A percentile compares a stretch with the other conserved stretches of the same genome.
Conservation (phyloP, 1,140 invertebrate genomes). For the Planococcus citri region DNA sequence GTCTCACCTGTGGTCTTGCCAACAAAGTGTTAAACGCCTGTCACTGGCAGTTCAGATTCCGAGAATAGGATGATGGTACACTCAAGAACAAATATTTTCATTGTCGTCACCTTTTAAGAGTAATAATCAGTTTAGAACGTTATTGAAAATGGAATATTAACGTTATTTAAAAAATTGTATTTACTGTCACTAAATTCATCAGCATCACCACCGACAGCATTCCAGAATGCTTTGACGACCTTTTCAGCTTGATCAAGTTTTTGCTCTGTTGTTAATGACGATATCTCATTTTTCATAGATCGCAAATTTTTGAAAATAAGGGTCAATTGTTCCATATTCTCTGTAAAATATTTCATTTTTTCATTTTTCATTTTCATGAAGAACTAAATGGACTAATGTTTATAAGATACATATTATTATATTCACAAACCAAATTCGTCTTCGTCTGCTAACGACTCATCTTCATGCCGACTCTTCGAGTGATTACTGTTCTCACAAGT, state of each 20-base stretch:
- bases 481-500: no score
- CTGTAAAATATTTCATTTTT: constrained; percentile 10
- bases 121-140: no score
- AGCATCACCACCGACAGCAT: constrained; percentile 59
- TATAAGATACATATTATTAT: no score
- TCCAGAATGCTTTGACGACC: constrained; percentile 65
- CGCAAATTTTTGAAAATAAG: constrained; percentile 48
- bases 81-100: neutral
- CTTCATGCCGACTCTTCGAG: no score
- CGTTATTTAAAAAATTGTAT: neutral
- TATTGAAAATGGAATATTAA: no score
- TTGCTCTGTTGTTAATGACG: constrained; percentile 45
- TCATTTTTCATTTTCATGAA: neutral
- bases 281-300: constrained; percentile 54
- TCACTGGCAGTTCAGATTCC: no score
- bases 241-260: constrained; percentile 60
- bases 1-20: no score
- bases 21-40: no score
- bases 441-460: neutral
- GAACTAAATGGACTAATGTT: no score
- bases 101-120: neutral
- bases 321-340: constrained; percentile 40
- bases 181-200: constrained; percentile 42
- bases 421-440: neutral
- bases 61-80: no score